Evolutionary conservation across 2,888 invertebrate species (phyloP), one percentile per base, ranked within the genome.

Genomic region (Oxystoma pomonae): DNA sequence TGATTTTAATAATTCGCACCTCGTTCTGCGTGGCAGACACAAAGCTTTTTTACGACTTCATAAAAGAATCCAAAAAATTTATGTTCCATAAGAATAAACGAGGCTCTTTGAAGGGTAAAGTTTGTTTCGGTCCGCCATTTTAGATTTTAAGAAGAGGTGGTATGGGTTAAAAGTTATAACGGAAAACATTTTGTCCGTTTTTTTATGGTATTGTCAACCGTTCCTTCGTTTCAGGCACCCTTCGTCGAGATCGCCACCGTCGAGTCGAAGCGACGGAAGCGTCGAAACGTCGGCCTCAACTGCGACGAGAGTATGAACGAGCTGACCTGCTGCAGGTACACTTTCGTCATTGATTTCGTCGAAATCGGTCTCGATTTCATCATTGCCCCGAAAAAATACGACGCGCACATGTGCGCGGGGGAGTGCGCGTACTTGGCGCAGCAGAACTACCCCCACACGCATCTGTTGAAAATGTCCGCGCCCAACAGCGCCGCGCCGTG

Each of bases 321-420:
- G 75, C 86, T 88, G 21, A 86, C 94, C 56, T 98, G 98, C 81
- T 98, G 98, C 77, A 89, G 97, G 2, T 96, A 96, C 80, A 96
- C 96, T 0, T 84, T 98, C 55, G 89, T 89, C 16, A 94, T 98
- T 16, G 94, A 97, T 83, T 98, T 98, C 79, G 92, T 92, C 71
- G 89, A 90, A 75, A 96, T 98, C 77, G 96, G 96, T 20, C 98
- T 97, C 96, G 94, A 97, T 77, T 98, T 96, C 90, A 93, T 98
- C 74, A 94, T 98, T 64, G 96, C 96, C 0, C 98, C 98, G 0
- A 94, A 94, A 74, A 86, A 89, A 65, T 98, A 97, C 83, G 92
- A 94, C 75, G 97, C 98, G 5, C 94, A 95, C 82, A 96, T 96
- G 82, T 98, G 98, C 82, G 89, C 93, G 61, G 97, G 98, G 5